Evolutionary conservation across 2,797 vertebrate species (phyloP), one percentile per base, ranked within the genome.

Genomic region (Platalea minor): DNA sequence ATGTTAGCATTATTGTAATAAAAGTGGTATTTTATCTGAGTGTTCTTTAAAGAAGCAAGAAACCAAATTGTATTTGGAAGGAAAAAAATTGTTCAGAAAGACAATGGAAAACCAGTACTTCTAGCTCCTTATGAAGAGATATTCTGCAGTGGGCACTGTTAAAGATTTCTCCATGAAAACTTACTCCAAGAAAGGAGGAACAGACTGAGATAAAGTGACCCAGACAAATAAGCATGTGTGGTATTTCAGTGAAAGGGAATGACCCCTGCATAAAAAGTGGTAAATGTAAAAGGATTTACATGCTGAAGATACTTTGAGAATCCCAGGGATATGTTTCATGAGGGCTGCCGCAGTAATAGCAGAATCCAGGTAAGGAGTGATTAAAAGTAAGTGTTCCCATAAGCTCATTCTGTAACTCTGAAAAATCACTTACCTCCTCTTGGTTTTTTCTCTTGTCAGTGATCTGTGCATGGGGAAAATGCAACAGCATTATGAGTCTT

Each of bases 371-470:
- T 2, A 21, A 81, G 21, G 35, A 67, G 37, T 2, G 1, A 37
- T 50, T 92, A 67, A 85, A 81, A 39, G 9, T 5, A 41, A 69
- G 17, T 11, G 14, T 64, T 93, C 78, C 83, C 50, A 45, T 48
- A 76, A 77, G 56, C 37, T 83, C 48, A 5, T 82, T 75, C 18
- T 72, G 29, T 39, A 74, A 50, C 65, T 60, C 86, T 88, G 84
- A 94, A 73, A 95, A 94, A 93, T 90, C 60, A 28, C 50, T 93
- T 96, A 68, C 6, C 10, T 83, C 64, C 37, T 83, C 50, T 46
- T 53, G 3, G 13, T 45, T 63, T 87, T 67, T 82, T 43, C 57
- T 83, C 29, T 70, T 43, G 25, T 54, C 75, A 53, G 41, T 64
- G 67, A 57, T 54, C 41, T 54, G 9, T 81, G 43, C 28, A 6